Conservation (phyloP, 1,140 invertebrate species). For the Mamestra configurata region DNA sequence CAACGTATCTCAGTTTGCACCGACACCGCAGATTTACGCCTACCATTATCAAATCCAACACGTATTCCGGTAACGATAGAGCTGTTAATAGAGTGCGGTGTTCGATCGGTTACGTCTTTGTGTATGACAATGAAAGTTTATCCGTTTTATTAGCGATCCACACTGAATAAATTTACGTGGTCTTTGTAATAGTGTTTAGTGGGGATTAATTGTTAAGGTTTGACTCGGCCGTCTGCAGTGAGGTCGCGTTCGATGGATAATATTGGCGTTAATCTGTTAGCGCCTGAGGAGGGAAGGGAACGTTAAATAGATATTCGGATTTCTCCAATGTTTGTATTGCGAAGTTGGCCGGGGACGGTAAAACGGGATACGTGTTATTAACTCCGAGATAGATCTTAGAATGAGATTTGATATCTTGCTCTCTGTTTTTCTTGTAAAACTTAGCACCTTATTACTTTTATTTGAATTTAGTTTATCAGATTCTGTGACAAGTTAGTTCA, state of each 20-base stretch:
- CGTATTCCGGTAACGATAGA: slow-evolving; percentile 57
- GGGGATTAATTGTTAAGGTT: slow-evolving; percentile 73
- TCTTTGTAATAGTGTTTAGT: slow-evolving; percentile 77
- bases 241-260: slow-evolving; percentile 66
- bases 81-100: slow-evolving; percentile 53
- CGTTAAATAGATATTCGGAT: slow-evolving; percentile 77
- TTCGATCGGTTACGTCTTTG: slow-evolving; percentile 56
- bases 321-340: slow-evolving; percentile 67
- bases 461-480: slow-evolving; percentile 38
- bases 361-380: slow-evolving; percentile 43
- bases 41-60: slow-evolving; percentile 40
- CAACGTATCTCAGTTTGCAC: slow-evolving; percentile 60
- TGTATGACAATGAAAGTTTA: slow-evolving; percentile 60
- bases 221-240: slow-evolving; percentile 45
- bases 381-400: slow-evolving; percentile 38
- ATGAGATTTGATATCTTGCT: slow-evolving; percentile 25
- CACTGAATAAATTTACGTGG: slow-evolving; percentile 78
- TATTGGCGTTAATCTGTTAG: slow-evolving; percentile 79
- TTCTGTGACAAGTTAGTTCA: slow-evolving; percentile 10
- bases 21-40: slow-evolving; percentile 56
- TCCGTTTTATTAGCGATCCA: slow-evolving; percentile 74
- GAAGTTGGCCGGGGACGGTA: slow-evolving; percentile 45
- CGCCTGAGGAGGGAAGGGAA: slow-evolving; percentile 77
- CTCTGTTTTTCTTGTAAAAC: slow-evolving; percentile 36
- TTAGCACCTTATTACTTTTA: slow-evolving; percentile 28